phyloP scores from a whole-genome alignment of 2,113 vertebrate species.

The Ellobius talpinus region DNA sequence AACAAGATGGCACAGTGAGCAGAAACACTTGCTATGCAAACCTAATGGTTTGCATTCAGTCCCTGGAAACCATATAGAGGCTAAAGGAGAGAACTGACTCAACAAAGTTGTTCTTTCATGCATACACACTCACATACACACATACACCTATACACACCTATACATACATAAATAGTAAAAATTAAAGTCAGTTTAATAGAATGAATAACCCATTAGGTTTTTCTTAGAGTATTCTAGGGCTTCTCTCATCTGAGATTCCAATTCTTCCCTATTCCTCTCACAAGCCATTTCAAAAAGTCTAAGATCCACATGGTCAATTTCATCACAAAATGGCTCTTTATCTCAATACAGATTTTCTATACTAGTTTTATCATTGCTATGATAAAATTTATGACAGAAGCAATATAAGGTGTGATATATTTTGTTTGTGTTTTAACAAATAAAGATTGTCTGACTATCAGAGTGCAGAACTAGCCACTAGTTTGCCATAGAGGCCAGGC shows the following conservation, averaged over 20 bases:
- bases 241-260: background rate
- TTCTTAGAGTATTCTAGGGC: background rate
- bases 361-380: background rate
- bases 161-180: background rate
- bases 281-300: background rate
- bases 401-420: background rate
- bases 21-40: background rate
- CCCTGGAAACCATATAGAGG: background rate
- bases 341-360: background rate
- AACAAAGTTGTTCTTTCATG: background rate
- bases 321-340: background rate
- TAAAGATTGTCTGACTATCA: no score
- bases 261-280: background rate
- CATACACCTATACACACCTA: background rate
- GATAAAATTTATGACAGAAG: background rate
- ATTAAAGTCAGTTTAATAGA: background rate
- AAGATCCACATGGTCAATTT: background rate
- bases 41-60: background rate
- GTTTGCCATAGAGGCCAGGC: no score
- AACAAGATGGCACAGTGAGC: background rate
- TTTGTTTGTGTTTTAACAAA: no score
- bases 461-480: no score
- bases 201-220: background rate
- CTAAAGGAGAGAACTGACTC: background rate
- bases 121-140: background rate